Conservation (phyloP, 2,888 invertebrate genomes). For the Cerastis leucographa region DNA sequence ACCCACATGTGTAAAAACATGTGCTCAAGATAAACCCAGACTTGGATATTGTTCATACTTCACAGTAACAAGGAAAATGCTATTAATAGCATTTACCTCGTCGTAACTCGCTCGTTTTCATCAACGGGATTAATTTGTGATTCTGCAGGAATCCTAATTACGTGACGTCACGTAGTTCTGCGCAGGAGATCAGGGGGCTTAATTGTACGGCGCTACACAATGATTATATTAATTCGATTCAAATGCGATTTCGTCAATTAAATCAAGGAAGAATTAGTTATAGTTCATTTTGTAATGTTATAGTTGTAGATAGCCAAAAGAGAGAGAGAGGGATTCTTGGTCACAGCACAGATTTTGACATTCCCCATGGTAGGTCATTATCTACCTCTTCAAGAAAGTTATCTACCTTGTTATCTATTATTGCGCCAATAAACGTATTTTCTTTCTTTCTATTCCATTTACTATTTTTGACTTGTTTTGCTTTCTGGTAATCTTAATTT, state of each 20-base stretch:
- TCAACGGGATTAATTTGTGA: conserved; percentile 19
- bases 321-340: no score
- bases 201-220: neutral
- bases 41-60: neutral
- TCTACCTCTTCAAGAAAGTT: neutral
- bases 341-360: neutral
- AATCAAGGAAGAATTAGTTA: neutral
- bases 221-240: neutral
- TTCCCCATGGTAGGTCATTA: neutral
- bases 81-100: conserved; percentile 17
- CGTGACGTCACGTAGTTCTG: conserved; percentile 17
- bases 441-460: no score
- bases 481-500: neutral
- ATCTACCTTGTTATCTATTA: no score
- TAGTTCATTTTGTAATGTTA: neutral
- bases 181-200: neutral
- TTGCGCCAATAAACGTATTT: no score
- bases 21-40: conserved; percentile 9
- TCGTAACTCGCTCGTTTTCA: conserved; percentile 11
- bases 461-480: no score
- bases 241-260: neutral
- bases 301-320: neutral
- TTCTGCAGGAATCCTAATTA: conserved; percentile 18
- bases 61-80: conserved; percentile 35
- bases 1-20: conserved; percentile 13